Evolutionary conservation across 2,113 vertebrate genomes (phyloP).

Genomic region (sheep (Ovis aries)): ARS-UI_Ramb_v3.0 NC_056060.1:43639501-43640000

Average conservation of each 20-base stretch:
- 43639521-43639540: not conserved
- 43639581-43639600: not conserved
- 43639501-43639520: not conserved
- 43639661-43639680: not conserved
- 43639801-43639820: not conserved
- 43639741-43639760: not conserved
- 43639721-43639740: not conserved
- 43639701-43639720: constrained; percentile 1
- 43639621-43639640: not conserved
- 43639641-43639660: not conserved
- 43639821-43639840: not conserved
- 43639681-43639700: not conserved
- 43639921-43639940: constrained; percentile 96
- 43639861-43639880: not conserved
- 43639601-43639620: not conserved
- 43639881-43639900: not conserved
- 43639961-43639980: constrained; percentile 85
- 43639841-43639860: not conserved
- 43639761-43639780: not conserved
- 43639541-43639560: not conserved
- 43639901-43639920: constrained; percentile 92
- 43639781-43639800: not conserved
- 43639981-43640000: constrained; percentile 87
- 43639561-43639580: not conserved
- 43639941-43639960: constrained; percentile 90